Base-by-base conservation (phyloP, 2,888 invertebrate species). In the Nemapogon koenigi region DNA sequence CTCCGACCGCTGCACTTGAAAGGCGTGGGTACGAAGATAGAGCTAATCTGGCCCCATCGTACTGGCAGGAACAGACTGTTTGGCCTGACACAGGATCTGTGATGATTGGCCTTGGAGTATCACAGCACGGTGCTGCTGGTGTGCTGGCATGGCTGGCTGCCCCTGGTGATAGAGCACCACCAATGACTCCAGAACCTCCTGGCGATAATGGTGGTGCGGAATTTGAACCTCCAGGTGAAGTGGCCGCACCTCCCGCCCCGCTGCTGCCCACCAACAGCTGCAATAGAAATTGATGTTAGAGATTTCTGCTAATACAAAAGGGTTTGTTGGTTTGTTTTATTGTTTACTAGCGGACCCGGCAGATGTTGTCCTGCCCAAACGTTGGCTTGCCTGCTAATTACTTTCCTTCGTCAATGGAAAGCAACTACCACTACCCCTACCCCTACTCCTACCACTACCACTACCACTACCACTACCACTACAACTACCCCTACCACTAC, bases 61-160 rank as follows among this genome's bases (percentile, higher is more conserved):
- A 94, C 68, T 94, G 94, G 75, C 95, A 95, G 52, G 94, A 94
- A 76, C 94, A 95, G 52, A 95, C 92, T 38, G 92, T 90, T 72
- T 94, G 94, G 22, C 94, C 94, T 46, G 93, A 91, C 43, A 94
- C 90, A 7, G 94, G 94, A 72, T 95, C 94, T 51, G 93, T 93
- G 82, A 93, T 90, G 68, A 94, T 88, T 48, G 94, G 93, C 45
- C 94, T 85, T 37, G 94, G 94, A 49, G 92, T 92, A 64, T 94
- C 94, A 79, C 94, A 94, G 75, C 94, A 94, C 38, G 86, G 81
- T 39, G 80, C 70, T 43, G 81, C 81, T 1, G 80, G 75, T 1
- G 79, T 75, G 58, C 75, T 75, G 49, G 75, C 73, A 53, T 75
- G 76, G 67, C 63, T 80, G 52, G 67, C 82, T 52, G 69, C 79